Percentiles rank a stretch among this genome's conserved stretches.
phyloP scores from a whole-genome alignment of 2,113 vertebrate species.

The Lepisosteus oculatus region DNA sequence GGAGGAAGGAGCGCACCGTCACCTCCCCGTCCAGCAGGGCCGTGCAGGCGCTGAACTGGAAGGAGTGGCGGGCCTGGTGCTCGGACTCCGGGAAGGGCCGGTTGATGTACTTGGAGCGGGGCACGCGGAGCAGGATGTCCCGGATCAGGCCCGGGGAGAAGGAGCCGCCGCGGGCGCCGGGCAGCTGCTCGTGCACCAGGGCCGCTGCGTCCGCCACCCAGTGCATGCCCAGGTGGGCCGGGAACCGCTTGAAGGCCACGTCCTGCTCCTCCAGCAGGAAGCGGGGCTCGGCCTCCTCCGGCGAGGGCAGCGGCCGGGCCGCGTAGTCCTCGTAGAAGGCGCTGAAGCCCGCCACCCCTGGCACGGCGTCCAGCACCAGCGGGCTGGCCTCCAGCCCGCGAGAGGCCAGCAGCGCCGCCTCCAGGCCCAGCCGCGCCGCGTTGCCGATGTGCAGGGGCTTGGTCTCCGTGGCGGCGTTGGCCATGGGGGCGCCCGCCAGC shows the following conservation, averaged over 20 bases:
- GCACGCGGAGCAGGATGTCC: slow-evolving; percentile 73
- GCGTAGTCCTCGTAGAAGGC: slow-evolving; percentile 79
- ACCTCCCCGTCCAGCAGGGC: slow-evolving; percentile 79
- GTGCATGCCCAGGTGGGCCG: slow-evolving; percentile 87
- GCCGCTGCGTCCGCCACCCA: slow-evolving; percentile 80
- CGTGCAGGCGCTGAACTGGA: slow-evolving; percentile 81
- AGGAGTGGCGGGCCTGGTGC: slow-evolving; percentile 82
- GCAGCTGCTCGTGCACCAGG: slow-evolving; percentile 66
- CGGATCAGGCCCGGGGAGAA: slow-evolving; percentile 60
- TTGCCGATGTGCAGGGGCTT: slow-evolving; percentile 83
- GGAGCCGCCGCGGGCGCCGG: slow-evolving; percentile 46
- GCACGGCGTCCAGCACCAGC: slow-evolving; percentile 68
- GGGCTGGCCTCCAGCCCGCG: slow-evolving; percentile 74
- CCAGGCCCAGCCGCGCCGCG: slow-evolving; percentile 75
- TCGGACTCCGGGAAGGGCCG: slow-evolving; percentile 79
- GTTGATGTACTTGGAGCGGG: slow-evolving; percentile 82
- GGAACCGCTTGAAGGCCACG: slow-evolving; percentile 82
- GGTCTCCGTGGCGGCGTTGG: slow-evolving; percentile 82
- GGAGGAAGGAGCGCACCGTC: slow-evolving; percentile 64
- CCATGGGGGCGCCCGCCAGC: slow-evolving; percentile 82
- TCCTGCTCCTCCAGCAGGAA: slow-evolving; percentile 84
- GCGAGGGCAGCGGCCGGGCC: slow-evolving; percentile 52
- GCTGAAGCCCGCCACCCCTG: slow-evolving; percentile 75
- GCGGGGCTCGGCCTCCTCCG: slow-evolving; percentile 39
- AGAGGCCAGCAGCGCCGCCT: slow-evolving; percentile 78